phyloP scores from a whole-genome alignment of 1,140 invertebrate species.

The Pomacea maculata region DNA sequence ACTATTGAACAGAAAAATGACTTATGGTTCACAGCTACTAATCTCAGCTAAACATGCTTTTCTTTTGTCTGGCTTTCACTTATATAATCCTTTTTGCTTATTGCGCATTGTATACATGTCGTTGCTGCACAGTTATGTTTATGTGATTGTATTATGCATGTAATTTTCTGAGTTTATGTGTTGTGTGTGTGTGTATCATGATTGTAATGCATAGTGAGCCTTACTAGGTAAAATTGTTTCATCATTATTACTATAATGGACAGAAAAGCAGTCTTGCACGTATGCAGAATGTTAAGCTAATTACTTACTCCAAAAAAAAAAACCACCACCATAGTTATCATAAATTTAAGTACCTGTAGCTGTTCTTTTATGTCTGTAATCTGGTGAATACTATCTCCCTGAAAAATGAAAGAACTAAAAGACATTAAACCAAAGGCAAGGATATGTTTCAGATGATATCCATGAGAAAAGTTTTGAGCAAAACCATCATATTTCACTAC shows the following conservation, averaged over 20 bases:
- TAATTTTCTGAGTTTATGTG: no score
- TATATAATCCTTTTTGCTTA: neutral
- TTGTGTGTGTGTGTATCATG: no score
- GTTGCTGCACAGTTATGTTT: no score
- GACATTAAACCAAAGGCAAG: neutral
- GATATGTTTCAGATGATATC: neutral
- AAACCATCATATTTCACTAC: neutral
- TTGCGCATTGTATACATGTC: no score
- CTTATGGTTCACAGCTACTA: neutral
- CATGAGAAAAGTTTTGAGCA: neutral
- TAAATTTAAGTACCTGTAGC: slow-evolving; percentile 6
- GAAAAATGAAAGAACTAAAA: neutral
- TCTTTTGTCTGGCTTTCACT: neutral
- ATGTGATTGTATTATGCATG: no score
- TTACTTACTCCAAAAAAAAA: no score
- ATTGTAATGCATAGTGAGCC: no score
- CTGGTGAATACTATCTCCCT: slow-evolving; percentile 33
- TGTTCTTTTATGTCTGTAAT: slow-evolving; percentile 24
- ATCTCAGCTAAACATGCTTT: neutral
- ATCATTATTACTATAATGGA: no score
- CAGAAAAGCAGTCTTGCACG: no score
- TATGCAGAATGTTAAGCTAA: no score
- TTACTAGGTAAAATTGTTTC: no score
- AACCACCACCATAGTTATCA: neutral
- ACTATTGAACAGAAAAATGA: neutral